Evolutionary conservation across 2,888 invertebrate genomes (phyloP).

Genomic region (Dynastes grantii): DNA sequence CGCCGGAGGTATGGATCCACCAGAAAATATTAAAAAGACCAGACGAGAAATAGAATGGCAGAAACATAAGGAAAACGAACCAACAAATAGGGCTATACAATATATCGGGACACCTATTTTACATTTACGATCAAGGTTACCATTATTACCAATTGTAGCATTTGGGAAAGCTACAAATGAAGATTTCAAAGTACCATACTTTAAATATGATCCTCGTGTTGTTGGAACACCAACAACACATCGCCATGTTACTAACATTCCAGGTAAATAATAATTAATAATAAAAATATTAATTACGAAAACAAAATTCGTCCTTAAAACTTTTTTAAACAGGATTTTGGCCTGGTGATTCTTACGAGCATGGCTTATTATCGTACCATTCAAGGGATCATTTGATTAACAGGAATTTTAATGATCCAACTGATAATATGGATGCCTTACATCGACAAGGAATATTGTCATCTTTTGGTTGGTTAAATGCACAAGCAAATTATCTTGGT

Average conservation of each 20-base stretch:
- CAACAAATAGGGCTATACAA: constrained; percentile 79
- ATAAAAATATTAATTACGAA: not conserved
- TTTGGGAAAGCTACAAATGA: constrained; percentile 74
- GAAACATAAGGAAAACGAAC: constrained; percentile 72
- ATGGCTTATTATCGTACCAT: constrained; percentile 85
- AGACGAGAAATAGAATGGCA: constrained; percentile 64
- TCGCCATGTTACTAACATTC: constrained; percentile 82
- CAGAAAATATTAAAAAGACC: constrained; percentile 69
- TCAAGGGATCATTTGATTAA: constrained; percentile 76
- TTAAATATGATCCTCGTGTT: constrained; percentile 75
- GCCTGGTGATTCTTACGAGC: constrained; percentile 86
- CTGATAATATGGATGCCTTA: constrained; percentile 77
- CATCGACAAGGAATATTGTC: constrained; percentile 84
- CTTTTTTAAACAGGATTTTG: constrained; percentile 79
- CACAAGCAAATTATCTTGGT: constrained; percentile 88
- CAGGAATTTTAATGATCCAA: constrained; percentile 71
- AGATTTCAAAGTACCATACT: constrained; percentile 75
- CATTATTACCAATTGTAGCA: constrained; percentile 78
- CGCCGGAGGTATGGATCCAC: constrained; percentile 81
- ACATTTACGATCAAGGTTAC: constrained; percentile 79
- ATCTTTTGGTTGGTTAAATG: constrained; percentile 86
- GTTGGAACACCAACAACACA: constrained; percentile 75
- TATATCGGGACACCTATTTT: constrained; percentile 81
- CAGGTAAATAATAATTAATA: constrained; percentile 73
- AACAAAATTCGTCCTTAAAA: not conserved